Conservation (phyloP, 2,113 vertebrate species). For the Gorsachius goisagi region DNA sequence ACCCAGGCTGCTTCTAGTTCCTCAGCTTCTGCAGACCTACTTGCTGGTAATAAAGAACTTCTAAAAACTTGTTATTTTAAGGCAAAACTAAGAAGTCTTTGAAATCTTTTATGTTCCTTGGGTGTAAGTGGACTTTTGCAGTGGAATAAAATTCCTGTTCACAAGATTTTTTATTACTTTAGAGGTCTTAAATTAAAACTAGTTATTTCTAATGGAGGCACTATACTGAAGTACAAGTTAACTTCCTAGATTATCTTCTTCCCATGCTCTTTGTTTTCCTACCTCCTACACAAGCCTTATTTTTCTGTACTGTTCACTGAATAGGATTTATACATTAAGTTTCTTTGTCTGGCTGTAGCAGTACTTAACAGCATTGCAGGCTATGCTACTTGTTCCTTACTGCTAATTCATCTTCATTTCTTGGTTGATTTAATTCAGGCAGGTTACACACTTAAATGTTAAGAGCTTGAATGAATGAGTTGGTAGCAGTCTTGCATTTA, state of each 20-base stretch:
- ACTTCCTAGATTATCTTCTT: neutral
- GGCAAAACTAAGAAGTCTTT: neutral
- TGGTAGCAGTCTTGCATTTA: neutral
- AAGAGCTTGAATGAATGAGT: neutral
- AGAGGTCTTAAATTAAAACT: neutral
- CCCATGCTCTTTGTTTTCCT: neutral
- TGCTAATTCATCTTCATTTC: neutral
- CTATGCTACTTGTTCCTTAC: neutral
- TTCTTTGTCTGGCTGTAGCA: neutral
- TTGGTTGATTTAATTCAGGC: neutral
- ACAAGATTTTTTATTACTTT: neutral
- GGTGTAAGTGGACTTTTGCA: neutral
- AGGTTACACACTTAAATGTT: neutral
- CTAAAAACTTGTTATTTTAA: neutral
- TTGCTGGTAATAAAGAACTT: slow-evolving; percentile 84
- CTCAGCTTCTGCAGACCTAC: slow-evolving; percentile 87
- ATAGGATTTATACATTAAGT: neutral
- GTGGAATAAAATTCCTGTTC: neutral
- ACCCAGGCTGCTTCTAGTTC: slow-evolving; percentile 82
- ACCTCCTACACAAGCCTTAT: neutral
- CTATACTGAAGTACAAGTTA: neutral
- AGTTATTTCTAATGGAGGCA: neutral
- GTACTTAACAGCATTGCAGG: neutral
- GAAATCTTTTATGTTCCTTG: neutral
- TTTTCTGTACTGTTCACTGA: neutral